Evolutionary conservation across 2,113 vertebrate genomes (phyloP), one percentile per base, ranked within the genome.

Genomic region (Zosterops pallidus): DNA sequence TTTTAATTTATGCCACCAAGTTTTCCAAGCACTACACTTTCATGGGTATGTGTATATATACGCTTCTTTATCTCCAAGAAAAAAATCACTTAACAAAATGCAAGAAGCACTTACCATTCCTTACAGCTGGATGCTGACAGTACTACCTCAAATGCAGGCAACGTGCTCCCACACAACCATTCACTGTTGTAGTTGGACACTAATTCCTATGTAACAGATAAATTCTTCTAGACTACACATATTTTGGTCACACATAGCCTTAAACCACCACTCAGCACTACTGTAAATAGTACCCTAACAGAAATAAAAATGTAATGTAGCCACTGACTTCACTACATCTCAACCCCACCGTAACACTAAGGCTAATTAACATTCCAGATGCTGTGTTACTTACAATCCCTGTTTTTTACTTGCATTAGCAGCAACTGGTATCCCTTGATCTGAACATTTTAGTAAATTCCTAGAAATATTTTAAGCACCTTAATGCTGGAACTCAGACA

Each of bases 211-310:
- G 11, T 74, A 87, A 93, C 39, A 87, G 78, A 83, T 62, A 90
- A 80, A 87, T 53, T 82, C 82, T 72, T 89, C 86, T 92, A 96
- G 56, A 83, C 95, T 79, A 96, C 71, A 82, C 17, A 37, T 85
- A 95, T 39, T 94, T 93, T 80, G 71, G 88, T 95, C 75, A 94
- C 79, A 77, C 44, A 74, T 10, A 80, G 81, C 71, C 92, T 86
- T 92, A 84, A 86, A 81, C 83, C 81, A 90, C 68, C 72, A 94
- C 65, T 94, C 68, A 75, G 59, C 64, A 96, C 83, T 96, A 95
- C 75, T 59, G 92, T 69, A 96, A 96, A 92, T 62, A 89, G 89
- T 63, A 89, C 42, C 62, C 76, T 63, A 94, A 88, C 9, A 94
- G 83, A 80, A 95, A 78, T 56, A 83, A 91, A 94, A 94, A 94